These are phyloP conservation scores for Hedychridium roseum DNA, from an alignment of 2,888 invertebrate genomes.

Conservation along the genomic window DNA sequence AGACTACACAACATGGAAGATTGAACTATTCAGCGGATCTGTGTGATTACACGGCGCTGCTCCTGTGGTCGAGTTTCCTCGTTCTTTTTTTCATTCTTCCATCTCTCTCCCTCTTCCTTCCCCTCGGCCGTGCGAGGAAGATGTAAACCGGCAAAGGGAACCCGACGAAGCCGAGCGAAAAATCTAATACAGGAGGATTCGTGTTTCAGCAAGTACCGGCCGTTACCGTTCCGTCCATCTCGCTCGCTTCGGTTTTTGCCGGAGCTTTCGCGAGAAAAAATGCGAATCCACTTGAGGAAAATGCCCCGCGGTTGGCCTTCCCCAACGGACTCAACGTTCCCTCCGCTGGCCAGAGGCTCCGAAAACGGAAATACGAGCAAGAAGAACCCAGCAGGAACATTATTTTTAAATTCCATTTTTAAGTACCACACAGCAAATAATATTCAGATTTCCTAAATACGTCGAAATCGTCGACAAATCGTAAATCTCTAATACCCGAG, in stretches of 20 bases:
- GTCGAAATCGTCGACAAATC: neutral
- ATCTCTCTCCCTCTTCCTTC: neutral
- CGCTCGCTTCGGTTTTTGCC: no score
- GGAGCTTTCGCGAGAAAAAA: no score
- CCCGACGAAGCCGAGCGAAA: neutral
- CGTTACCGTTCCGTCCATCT: no score
- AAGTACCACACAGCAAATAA: neutral
- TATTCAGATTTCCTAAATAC: neutral
- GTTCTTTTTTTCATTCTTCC: no score
- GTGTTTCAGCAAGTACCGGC: no score
- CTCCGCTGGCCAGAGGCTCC: neutral
- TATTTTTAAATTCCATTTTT: no score
- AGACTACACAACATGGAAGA: neutral
- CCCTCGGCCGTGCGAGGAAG: neutral
- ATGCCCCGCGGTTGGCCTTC: no score
- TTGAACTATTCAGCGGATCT: slow-evolving; percentile 8
- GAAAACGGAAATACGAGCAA: neutral
- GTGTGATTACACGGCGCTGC: slow-evolving; percentile 5
- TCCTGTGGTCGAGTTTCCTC: slow-evolving; percentile 3
- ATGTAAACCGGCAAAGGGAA: neutral
- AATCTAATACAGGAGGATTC: slow-evolving; percentile 5
- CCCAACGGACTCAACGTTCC: neutral
- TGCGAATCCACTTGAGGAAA: no score
- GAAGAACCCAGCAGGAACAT: no score
- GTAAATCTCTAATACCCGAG: neutral